Conservation (phyloP, 1,140 invertebrate species). For the Pseudomyrmex pallidus region DNA sequence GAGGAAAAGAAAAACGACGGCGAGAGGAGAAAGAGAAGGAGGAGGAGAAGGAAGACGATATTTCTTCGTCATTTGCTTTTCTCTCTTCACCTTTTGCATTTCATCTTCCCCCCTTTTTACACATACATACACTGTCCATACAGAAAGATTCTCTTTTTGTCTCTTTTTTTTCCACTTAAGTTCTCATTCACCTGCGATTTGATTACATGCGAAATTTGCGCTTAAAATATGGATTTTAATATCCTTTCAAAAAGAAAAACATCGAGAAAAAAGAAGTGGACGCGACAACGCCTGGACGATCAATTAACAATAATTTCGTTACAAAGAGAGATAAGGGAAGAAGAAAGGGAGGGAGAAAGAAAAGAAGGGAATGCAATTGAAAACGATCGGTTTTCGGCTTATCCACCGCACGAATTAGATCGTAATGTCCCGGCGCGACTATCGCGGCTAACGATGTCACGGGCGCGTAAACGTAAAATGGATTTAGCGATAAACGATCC, state of each 20-base stretch:
- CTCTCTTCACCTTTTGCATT: constrained; percentile 11
- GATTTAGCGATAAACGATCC: constrained; percentile 52
- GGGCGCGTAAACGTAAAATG: constrained; percentile 40
- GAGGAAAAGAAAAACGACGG: constrained; percentile 64
- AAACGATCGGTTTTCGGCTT: background rate
- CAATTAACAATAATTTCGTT: constrained; percentile 20
- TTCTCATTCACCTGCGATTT: constrained; percentile 35
- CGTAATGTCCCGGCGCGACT: background rate
- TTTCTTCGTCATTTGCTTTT: constrained; percentile 55
- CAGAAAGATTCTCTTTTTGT: background rate
- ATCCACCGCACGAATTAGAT: constrained; percentile 7
- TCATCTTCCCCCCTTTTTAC: constrained; percentile 4
- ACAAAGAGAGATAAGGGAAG: background rate
- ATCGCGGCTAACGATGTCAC: constrained; percentile 19
- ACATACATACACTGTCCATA: too few species aligned
- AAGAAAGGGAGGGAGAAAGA: too few species aligned
- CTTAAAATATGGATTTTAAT: constrained; percentile 30
- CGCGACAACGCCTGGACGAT: background rate
- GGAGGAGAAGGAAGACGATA: constrained; percentile 48
- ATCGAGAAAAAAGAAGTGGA: background rate
- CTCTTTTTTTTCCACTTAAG: constrained; percentile 10
- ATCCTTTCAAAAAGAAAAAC: background rate
- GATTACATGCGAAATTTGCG: background rate
- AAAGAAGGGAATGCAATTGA: too few species aligned
- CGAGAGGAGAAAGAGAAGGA: background rate